Percentiles rank a stretch among this genome's conserved stretches.
These are phyloP conservation scores for Anableps anableps DNA, from an alignment of 2,797 vertebrate species.

Conservation along the genomic window DNA sequence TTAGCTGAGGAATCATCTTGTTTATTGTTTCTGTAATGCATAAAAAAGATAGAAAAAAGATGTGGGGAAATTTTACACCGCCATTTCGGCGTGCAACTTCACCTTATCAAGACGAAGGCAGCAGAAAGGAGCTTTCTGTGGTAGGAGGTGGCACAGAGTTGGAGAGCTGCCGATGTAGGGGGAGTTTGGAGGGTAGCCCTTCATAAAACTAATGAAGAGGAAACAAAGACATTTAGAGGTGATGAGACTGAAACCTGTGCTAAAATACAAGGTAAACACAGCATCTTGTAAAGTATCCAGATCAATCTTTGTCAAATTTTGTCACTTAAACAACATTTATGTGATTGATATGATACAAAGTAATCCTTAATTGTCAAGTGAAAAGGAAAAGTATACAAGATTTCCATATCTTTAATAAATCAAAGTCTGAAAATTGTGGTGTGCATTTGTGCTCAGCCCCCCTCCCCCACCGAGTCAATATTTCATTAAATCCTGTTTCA, in stretches of 20 bases:
- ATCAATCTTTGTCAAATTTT: not conserved
- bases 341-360: not conserved
- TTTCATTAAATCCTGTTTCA: too few species aligned
- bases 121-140: constrained; percentile 93
- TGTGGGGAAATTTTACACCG: not conserved
- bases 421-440: too few species aligned
- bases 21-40: not conserved
- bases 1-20: not conserved
- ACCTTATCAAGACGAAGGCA: constrained; percentile 96
- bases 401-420: too few species aligned
- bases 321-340: not conserved
- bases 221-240: constrained; percentile 4
- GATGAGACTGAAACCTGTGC: not conserved
- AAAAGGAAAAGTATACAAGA: not conserved
- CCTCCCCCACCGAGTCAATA: too few species aligned
- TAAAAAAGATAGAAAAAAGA: not conserved
- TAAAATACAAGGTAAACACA: not conserved
- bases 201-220: constrained; percentile 86
- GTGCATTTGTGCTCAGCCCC: too few species aligned
- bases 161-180: constrained; percentile 98
- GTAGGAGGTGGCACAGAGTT: constrained; percentile 93
- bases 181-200: constrained; percentile 96
- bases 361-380: too few species aligned
- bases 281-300: not conserved
- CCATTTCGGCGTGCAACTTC: not conserved